These are phyloP conservation scores for Enhydra lutris DNA, from an alignment of 2,113 vertebrate species.

Conservation along the genomic window DNA sequence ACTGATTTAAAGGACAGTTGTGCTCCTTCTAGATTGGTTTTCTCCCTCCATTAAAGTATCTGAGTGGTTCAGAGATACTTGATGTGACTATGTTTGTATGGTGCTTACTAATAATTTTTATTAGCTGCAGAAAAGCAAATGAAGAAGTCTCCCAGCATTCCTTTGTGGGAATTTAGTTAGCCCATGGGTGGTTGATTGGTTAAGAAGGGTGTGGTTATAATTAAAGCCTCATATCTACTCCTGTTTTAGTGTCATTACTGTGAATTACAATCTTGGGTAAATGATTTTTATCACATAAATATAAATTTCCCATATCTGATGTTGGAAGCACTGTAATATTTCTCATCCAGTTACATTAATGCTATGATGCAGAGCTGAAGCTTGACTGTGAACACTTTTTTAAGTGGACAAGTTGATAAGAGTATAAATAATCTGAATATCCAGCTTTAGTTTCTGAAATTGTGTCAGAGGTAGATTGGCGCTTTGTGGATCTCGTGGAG, in stretches of 20 bases:
- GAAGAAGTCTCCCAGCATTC: not conserved
- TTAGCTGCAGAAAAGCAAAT: constrained; percentile 38
- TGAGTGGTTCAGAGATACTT: not conserved
- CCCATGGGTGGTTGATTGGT: not conserved
- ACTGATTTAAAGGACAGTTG: constrained; percentile 31
- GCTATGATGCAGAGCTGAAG: not conserved
- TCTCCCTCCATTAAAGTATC: not conserved
- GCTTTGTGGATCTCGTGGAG: constrained; percentile 67
- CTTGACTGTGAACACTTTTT: constrained; percentile 42
- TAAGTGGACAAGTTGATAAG: constrained; percentile 50
- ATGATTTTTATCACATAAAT: constrained; percentile 53
- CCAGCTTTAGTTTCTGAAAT: constrained; percentile 50
- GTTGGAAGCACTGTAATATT: constrained; percentile 32
- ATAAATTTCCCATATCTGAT: constrained; percentile 52
- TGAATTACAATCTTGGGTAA: constrained; percentile 50
- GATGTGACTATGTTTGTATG: not conserved
- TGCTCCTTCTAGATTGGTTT: not conserved
- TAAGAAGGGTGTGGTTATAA: constrained; percentile 36
- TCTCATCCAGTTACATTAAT: constrained; percentile 44
- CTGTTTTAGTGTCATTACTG: constrained; percentile 22
- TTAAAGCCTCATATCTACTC: constrained; percentile 39
- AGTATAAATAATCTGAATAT: constrained; percentile 7
- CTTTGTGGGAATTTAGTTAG: constrained; percentile 52
- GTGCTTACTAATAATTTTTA: constrained; percentile 15
- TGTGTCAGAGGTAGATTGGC: constrained; percentile 59